A percentile compares a stretch with the other conserved stretches of the same genome.
Conservation (phyloP, 1,140 invertebrate genomes). For the Drosophila dunni region DNA sequence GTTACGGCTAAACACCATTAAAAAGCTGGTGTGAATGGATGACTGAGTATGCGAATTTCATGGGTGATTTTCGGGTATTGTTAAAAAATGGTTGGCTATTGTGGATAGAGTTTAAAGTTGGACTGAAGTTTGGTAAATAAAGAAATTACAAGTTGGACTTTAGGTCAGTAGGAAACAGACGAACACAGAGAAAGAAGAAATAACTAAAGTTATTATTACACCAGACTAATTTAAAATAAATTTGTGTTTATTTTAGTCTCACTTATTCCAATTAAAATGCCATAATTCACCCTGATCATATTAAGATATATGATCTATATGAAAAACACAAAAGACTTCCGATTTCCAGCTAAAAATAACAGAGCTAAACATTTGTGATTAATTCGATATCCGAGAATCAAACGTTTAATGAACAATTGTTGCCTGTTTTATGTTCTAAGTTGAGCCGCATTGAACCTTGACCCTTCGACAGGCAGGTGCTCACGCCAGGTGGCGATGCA, state of each 20-base stretch:
- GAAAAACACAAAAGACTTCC: not conserved
- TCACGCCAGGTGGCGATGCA: constrained; percentile 54
- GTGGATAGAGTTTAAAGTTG: no score
- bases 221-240: no score
- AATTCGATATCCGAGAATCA: constrained; percentile 24
- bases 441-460: constrained; percentile 64
- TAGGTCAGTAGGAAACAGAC: no score
- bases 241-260: no score
- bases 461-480: constrained; percentile 6
- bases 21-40: not conserved
- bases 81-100: no score
- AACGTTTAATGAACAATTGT: constrained; percentile 18
- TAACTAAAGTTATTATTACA: no score
- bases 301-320: not conserved
- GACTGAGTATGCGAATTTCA: not conserved
- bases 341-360: not conserved
- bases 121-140: no score
- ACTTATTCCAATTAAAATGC: no score
- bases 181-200: no score
- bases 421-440: constrained; percentile 34
- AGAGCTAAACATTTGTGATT: constrained; percentile 6
- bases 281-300: no score
- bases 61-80: no score
- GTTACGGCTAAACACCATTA: constrained; percentile 1
- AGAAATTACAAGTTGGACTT: no score